Evolutionary conservation across 35 echinoderm and acorn worm species (phyloP), one percentile per base, ranked within the genome.

Genomic region (Ptychodera flava): DNA sequence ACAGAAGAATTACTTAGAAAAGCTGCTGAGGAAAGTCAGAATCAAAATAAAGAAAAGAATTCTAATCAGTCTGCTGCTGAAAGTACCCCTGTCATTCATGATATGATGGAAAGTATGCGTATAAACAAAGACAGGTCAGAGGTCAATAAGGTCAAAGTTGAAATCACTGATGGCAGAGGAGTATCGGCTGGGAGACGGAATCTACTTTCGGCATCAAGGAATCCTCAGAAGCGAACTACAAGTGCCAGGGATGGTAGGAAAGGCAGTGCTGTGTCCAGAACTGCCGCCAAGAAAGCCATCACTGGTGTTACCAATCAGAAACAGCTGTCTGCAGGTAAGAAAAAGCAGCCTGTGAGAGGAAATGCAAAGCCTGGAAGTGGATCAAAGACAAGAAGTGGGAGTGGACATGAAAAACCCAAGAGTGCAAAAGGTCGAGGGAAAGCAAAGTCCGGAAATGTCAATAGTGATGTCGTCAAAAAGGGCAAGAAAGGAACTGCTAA

Each of bases 401-500:
- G 33, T 36, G 1, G 22, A 64, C 6, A 12, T 64, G 45, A 64
- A 22, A 64, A 64, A 64, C 45, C 45, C 6, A 64, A 64, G 22
- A 64, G 45, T 14, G 6, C 16, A 37, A 81, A 52, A 75, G 76
- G 53, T 32, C 81, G 83, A 64, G 35, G 78, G 31, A 80, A 15
- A 29, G 27, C 29, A 10, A 92, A 64, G 85, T 36, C 32, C 27
- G 30, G 16, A 83, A 87, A 76, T 37, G 83, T 30, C 78, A 37
- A 32, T 16, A 35, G 76, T 0, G 31, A 92, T 35, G 77, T 29
- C 33, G 37, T 89, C 81, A 84, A 38, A 28, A 32, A 85, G 80
- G 78, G 85, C 29, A 35, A 79, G 36, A 32, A 88, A 30, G 86
- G 76, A 1, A 31, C 16, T 77, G 31, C 91, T n/a, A 93, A 83